Evolutionary conservation across 2,888 invertebrate genomes (phyloP), one percentile per base, ranked within the genome.

Genomic region (Campoplex nolae): DNA sequence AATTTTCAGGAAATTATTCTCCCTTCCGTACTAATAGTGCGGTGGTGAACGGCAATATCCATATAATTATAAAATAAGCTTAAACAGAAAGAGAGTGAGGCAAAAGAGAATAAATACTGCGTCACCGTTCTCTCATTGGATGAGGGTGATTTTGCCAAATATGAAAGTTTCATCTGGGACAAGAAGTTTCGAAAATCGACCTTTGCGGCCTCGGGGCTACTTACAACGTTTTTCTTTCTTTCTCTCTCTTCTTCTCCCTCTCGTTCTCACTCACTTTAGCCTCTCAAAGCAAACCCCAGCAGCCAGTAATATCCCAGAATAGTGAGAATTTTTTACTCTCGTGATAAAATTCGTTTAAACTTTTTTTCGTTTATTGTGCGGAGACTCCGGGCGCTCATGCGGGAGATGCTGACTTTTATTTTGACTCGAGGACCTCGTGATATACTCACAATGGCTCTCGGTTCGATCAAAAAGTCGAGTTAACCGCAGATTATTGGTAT

Each of bases 291-390:
- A 84, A 87, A 84, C 84, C 82, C 23, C 23, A 23, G 23, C 79
- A 87, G 62, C 82, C 84, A 51, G 70, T 82, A 87, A 87, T 84
- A 76, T 82, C 82, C 28, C 16, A 18, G 68, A 79, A 70, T 79
- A 78, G 75, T 62, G 78, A 78, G 78, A 74, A 82, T 86, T 86
- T 86, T 86, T 84, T 75, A 65, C 78, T 79, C 74, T 62, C 78
- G 76, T 86, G 62, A 45, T 82, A 87, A 84, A 87, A 82, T 87
- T 87, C 84, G 87, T 87, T 87, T 84, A 79, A 87, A 87, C 82
- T 84, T 82, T 87, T 23, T 82, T 70, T 70, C 78, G 58, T 35
- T 58, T 62, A 62, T 62, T 45, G 45, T 58, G 23, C 3, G 6
- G 54, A 78, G 68, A 58, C 32, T 77, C 32, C n/a, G 28, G 58